A percentile compares a stretch with the other conserved stretches of the same genome.
phyloP scores from a whole-genome alignment of 1,140 invertebrate species.

The Antheraea pernyi region DNA sequence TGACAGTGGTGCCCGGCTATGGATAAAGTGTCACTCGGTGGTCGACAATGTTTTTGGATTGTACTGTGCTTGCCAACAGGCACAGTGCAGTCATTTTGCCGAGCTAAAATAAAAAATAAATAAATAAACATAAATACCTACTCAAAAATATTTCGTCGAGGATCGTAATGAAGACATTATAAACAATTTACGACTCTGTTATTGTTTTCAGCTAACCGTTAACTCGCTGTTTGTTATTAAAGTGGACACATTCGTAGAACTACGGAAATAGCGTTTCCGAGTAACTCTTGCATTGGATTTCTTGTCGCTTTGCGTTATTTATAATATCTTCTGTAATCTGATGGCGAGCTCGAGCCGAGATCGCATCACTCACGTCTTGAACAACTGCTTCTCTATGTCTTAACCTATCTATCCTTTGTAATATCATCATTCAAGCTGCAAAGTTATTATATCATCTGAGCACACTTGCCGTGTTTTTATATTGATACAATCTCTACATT shows the following conservation, averaged over 20 bases:
- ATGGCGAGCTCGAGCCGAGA: conserved; percentile 38
- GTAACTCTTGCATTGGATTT: conserved; percentile 65
- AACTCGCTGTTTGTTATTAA: conserved; percentile 28
- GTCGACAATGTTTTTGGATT: too few relatives aligned
- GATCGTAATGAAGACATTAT: not conserved
- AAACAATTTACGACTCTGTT: not conserved
- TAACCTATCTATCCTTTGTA: conserved; percentile 1
- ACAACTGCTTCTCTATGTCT: conserved; percentile 25
- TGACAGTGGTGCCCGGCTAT: too few relatives aligned
- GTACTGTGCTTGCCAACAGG: too few relatives aligned
- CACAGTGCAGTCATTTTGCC: too few relatives aligned
- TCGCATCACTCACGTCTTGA: conserved; percentile 36
- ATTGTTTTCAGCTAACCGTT: conserved; percentile 4
- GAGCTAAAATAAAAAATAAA: too few relatives aligned
- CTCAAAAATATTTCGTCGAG: not conserved
- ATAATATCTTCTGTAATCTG: conserved; percentile 48
- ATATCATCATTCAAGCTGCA: too few relatives aligned
- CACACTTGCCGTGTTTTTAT: conserved; percentile 13
- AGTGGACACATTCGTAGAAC: conserved; percentile 55
- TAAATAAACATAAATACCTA: too few relatives aligned
- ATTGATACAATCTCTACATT: conserved; percentile 8
- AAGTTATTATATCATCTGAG: conserved; percentile 1
- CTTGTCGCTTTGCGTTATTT: conserved; percentile 62
- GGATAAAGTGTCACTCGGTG: too few relatives aligned
- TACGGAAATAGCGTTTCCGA: conserved; percentile 73